Conservation (phyloP, 2,797 vertebrate genomes). For the Epinephelus awoara region DNA sequence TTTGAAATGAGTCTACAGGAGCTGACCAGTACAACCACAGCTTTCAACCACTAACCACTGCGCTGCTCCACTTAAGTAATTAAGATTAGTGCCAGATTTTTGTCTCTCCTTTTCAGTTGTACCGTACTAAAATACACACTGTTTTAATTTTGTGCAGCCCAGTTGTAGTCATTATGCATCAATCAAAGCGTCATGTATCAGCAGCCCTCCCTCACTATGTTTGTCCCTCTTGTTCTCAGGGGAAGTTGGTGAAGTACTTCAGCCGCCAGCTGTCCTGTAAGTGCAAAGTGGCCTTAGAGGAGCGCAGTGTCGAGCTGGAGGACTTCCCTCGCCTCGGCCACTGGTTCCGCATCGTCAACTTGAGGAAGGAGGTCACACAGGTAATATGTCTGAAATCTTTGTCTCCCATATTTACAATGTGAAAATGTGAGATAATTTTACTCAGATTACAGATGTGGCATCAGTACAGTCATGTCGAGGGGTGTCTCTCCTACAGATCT, state of each 20-base stretch:
- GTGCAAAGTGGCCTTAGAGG: constrained; percentile 95
- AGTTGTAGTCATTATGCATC: not conserved
- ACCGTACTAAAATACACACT: not conserved
- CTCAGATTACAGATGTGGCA: not conserved
- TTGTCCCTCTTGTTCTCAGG: constrained; percentile 82
- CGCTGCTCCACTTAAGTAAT: not conserved
- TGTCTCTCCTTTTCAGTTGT: not conserved
- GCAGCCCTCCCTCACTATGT: constrained; percentile 9
- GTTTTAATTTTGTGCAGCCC: not conserved
- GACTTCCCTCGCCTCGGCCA: constrained; percentile 95
- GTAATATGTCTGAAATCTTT: constrained; percentile 71
- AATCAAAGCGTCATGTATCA: not conserved
- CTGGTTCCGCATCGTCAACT: constrained; percentile 97
- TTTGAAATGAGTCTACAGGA: not conserved
- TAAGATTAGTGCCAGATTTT: too few species aligned
- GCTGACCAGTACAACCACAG: not conserved
- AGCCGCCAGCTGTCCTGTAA: constrained; percentile 99
- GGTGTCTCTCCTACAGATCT: not conserved
- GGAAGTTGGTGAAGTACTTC: constrained; percentile 99
- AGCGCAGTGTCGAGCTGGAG: constrained; percentile 93
- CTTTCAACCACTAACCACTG: constrained; percentile 3
- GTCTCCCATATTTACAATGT: not conserved
- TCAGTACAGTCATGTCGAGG: not conserved
- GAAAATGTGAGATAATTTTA: not conserved
- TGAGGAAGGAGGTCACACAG: constrained; percentile 97